Evolutionary conservation across 2,888 invertebrate species (phyloP).

Genomic region (Cyclophora albipunctata): DNA sequence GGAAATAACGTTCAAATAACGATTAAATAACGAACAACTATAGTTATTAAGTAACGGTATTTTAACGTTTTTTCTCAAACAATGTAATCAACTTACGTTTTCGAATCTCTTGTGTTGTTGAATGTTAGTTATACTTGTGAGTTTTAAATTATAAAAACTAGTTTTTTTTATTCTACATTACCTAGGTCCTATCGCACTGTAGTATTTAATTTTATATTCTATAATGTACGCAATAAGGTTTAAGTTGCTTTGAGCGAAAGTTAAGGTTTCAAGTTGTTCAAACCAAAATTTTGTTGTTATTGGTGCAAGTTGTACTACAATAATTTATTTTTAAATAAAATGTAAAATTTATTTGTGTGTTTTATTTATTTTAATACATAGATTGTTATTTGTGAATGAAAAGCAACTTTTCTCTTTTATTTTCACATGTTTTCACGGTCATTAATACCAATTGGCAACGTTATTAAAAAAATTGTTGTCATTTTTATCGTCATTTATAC

Average conservation of each 20-base stretch:
- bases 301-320: conserved; percentile 72
- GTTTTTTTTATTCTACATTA: conserved; percentile 29
- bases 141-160: conserved; percentile 25
- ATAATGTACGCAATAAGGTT: conserved; percentile 37
- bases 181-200: conserved; percentile 42
- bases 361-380: conserved; percentile 18
- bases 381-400: background rate
- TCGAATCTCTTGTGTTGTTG: background rate
- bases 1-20: background rate
- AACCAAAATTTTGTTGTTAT: conserved; percentile 75
- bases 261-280: conserved; percentile 64
- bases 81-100: background rate
- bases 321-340: conserved; percentile 75
- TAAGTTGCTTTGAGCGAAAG: conserved; percentile 63
- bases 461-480: too few species aligned
- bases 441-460: too few species aligned
- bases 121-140: conserved; percentile 12
- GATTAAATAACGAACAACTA: too few species aligned
- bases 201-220: conserved; percentile 51
- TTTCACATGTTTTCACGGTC: too few species aligned
- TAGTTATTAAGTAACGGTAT: too few species aligned
- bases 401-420: too few species aligned
- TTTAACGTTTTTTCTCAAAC: background rate
- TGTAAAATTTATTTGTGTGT: conserved; percentile 32
- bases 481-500: too few species aligned